A percentile compares a stretch with the other conserved stretches of the same genome.
These are phyloP conservation scores for Troides oblongomaculatus DNA, from an alignment of 2,888 invertebrate genomes.

Conservation along the genomic window DNA sequence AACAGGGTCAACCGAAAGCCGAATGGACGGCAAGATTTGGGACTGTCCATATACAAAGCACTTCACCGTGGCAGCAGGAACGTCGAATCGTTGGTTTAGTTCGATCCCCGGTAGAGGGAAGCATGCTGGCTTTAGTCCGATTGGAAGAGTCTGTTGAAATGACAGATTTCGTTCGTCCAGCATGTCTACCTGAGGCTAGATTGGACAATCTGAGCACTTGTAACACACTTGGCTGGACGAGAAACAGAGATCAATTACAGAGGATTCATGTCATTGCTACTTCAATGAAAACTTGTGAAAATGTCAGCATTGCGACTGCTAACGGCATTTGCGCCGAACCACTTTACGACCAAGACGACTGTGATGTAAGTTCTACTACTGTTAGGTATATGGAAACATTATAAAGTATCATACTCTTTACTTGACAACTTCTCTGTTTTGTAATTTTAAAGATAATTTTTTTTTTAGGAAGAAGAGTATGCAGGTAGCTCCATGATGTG, in stretches of 20 bases:
- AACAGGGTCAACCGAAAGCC: conserved; percentile 89
- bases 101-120: conserved; percentile 93
- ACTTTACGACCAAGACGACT: conserved; percentile 88
- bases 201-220: conserved; percentile 76
- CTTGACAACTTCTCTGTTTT: no score
- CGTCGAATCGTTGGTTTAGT: conserved; percentile 91
- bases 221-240: conserved; percentile 92
- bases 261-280: conserved; percentile 88
- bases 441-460: background rate
- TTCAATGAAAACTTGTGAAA: conserved; percentile 90
- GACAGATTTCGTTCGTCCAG: conserved; percentile 91
- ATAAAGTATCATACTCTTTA: no score
- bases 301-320: conserved; percentile 90
- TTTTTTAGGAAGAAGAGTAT: conserved; percentile 88
- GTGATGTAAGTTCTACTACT: conserved; percentile 85
- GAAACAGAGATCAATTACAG: conserved; percentile 90
- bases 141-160: conserved; percentile 86
- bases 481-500: conserved; percentile 94
- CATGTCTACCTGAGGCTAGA: conserved; percentile 86
- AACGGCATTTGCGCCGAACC: conserved; percentile 92
- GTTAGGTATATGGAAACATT: no score
- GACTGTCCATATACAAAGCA: conserved; percentile 86
- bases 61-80: conserved; percentile 93
- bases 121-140: conserved; percentile 89
- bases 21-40: conserved; percentile 92